Evolutionary conservation across 2,113 vertebrate genomes (phyloP), one percentile per base, ranked within the genome.

Genomic region (Engraulis encrasicolus): DNA sequence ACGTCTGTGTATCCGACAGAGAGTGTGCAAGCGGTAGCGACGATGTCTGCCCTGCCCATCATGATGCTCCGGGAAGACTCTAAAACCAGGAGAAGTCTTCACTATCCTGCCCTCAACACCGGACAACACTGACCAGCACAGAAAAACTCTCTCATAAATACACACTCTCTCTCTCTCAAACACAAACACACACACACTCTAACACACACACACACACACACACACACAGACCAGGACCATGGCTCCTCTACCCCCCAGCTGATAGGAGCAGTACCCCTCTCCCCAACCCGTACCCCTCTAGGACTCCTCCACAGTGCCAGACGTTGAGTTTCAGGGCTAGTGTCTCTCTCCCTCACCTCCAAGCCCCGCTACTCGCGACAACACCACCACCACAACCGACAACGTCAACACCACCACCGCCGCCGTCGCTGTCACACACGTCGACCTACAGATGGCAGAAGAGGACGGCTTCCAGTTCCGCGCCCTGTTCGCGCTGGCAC

Each of bases 391-490:
- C 1, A 14, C 58, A 1, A 23, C 58, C 12, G 5, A 5, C 1
- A 7, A 14, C 49, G 1, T 17, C 49, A 50, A 17, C 49, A 50
- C n/a, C n/a, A 0, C n/a, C 6, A 7, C 58, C 27, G n/a, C n/a
- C 14, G n/a, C 58, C 27, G 23, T 12, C 31, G 66, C 66, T 74
- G 66, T 34, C 34, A 23, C 66, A 34, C 66, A 0, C 66, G 15
- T 15, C n/a, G 66, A 31, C 66, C 66, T 74, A 15, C 66, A 74
- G 27, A 74, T 74, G 66, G 66, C 66, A 34, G 66, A 23, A 74
- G 66, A 36, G 66, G 66, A 74, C 27, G 66, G 66, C 14, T 74
- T 74, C 66, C 27, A 74, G 66, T 74, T 74, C 66, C 66, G 66
- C 66, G 27, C 27, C 11, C 66, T 74, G 23, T 74, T 34, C 2